Percentiles rank a stretch among this genome's conserved stretches.
Conservation (phyloP, 2,113 vertebrate genomes). For the Typhlomys cinereus region DNA sequence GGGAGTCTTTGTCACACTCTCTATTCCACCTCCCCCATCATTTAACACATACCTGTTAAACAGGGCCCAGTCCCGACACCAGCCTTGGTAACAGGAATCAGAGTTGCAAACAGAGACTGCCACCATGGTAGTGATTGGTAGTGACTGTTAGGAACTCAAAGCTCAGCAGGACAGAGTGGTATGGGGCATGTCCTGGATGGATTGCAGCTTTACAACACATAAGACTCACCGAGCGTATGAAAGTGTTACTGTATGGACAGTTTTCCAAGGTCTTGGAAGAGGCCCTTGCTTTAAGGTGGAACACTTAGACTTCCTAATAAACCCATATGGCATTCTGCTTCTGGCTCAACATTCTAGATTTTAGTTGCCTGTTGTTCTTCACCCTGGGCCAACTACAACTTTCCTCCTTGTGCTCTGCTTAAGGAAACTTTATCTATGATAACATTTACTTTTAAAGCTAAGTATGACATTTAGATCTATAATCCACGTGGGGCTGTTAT, state of each 20-base stretch:
- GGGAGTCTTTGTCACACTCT: background rate
- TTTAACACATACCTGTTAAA: background rate
- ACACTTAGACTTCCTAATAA: background rate
- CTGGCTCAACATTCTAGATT: background rate
- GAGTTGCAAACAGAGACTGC: background rate
- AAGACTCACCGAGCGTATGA: background rate
- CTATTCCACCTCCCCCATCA: background rate
- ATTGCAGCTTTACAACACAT: background rate
- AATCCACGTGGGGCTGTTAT: background rate
- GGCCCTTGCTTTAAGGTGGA: background rate
- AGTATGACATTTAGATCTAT: constrained; percentile 22
- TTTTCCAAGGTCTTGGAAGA: background rate
- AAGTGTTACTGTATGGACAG: background rate
- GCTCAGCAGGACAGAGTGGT: background rate
- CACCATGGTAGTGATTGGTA: background rate
- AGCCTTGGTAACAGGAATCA: background rate
- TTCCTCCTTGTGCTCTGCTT: background rate
- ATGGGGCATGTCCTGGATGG: background rate
- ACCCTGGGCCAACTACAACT: background rate
- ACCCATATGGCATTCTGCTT: background rate
- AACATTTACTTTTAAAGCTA: background rate
- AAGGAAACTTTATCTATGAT: background rate
- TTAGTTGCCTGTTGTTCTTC: background rate
- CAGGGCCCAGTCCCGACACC: background rate
- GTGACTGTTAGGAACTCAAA: background rate